Evolutionary conservation across 2,888 invertebrate genomes (phyloP).

Genomic region (Pyralis farinalis): DNA sequence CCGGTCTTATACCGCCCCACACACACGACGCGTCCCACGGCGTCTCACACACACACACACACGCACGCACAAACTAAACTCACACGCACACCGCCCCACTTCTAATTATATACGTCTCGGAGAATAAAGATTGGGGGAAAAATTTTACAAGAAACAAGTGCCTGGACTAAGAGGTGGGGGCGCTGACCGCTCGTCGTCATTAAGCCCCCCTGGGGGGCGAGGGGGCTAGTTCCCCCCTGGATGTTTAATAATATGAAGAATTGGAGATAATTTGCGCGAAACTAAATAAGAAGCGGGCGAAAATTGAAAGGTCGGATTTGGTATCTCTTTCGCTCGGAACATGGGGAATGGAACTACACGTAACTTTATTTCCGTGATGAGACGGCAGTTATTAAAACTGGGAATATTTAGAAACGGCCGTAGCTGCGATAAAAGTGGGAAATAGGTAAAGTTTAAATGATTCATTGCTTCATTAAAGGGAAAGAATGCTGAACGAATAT

Average conservation of each 20-base stretch:
- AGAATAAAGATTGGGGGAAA: constrained; percentile 80
- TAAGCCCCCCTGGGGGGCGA: constrained; percentile 52
- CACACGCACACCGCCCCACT: constrained; percentile 30
- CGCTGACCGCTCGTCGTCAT: constrained; percentile 78
- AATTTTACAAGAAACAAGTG: constrained; percentile 80
- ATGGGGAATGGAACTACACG: constrained; percentile 12
- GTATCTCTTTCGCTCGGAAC: constrained; percentile 31
- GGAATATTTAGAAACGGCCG: constrained; percentile 6
- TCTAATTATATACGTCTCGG: constrained; percentile 80
- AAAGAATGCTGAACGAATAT: no score
- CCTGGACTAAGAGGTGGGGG: constrained; percentile 57
- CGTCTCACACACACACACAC: constrained; percentile 26
- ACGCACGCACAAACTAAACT: constrained; percentile 22
- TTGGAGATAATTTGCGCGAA: constrained; percentile 82
- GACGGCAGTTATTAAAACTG: constrained; percentile 6
- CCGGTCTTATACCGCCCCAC: constrained; percentile 54
- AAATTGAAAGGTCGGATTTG: constrained; percentile 72
- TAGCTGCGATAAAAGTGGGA: no score
- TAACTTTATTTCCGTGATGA: constrained; percentile 11
- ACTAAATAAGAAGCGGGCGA: constrained; percentile 80
- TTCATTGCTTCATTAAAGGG: no score
- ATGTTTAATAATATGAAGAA: constrained; percentile 82
- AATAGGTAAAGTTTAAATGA: no score
- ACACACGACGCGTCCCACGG: constrained; percentile 27
- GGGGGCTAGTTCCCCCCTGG: constrained; percentile 71